phyloP scores from a whole-genome alignment of 1,140 invertebrate genomes.

The Lerema accius region DNA sequence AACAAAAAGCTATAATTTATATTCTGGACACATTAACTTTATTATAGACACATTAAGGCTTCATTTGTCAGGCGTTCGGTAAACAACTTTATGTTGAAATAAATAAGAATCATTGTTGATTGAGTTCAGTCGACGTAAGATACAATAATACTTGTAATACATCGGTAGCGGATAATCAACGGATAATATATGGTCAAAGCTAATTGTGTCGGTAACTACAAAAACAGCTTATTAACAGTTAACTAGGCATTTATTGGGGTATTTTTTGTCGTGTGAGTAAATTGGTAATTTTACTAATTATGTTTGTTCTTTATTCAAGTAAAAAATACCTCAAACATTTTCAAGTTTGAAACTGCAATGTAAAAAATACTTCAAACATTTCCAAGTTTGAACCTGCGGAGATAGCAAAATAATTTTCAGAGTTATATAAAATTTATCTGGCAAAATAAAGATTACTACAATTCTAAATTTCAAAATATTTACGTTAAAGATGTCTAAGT shows the following conservation, averaged over 20 bases:
- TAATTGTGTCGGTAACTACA: conserved; percentile 14
- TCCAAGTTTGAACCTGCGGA: too few species aligned
- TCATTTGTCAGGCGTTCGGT: background rate
- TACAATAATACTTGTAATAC: conserved; percentile 1
- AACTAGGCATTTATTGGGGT: conserved; percentile 8
- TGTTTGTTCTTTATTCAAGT: background rate
- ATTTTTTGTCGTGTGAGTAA: conserved; percentile 6
- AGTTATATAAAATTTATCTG: too few species aligned
- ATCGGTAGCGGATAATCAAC: background rate
- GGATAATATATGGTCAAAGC: background rate
- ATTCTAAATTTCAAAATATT: too few species aligned
- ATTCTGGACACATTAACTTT: conserved; percentile 30
- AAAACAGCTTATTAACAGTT: conserved; percentile 10
- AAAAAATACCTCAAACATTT: too few species aligned
- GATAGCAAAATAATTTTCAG: too few species aligned
- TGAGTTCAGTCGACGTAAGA: background rate
- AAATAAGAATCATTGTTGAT: background rate
- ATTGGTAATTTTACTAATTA: too few species aligned
- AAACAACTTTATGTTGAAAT: background rate
- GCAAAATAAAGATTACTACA: too few species aligned
- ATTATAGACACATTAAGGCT: conserved; percentile 14
- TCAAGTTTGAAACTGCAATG: too few species aligned
- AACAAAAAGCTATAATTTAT: conserved; percentile 38
- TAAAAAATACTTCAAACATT: too few species aligned
- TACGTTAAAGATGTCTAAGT: too few species aligned